Evolutionary conservation across 2,888 invertebrate species (phyloP).

Genomic region (Augiades crinisus): DNA sequence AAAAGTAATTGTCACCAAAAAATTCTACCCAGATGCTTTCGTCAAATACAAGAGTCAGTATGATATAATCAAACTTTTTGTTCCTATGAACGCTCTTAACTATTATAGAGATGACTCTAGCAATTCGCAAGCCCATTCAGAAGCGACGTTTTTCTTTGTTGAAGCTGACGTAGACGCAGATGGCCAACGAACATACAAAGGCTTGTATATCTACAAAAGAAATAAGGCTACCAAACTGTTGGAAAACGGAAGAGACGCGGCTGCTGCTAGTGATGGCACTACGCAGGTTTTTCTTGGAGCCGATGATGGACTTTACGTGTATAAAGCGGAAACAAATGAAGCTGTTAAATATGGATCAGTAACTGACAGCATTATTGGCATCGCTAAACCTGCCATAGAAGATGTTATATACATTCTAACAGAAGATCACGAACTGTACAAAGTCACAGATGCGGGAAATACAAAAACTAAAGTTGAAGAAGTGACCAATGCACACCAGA

Average conservation of each 20-base stretch:
- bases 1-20: slow-evolving; percentile 19
- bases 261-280: slow-evolving; percentile 27
- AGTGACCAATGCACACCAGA: slow-evolving; percentile 48
- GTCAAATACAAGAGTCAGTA: slow-evolving; percentile 31
- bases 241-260: slow-evolving; percentile 31
- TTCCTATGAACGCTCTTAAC: slow-evolving; percentile 37
- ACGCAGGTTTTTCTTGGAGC: slow-evolving; percentile 31
- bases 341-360: slow-evolving; percentile 39
- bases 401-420: slow-evolving; percentile 54
- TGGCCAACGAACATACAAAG: slow-evolving; percentile 28
- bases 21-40: slow-evolving; percentile 19
- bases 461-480: slow-evolving; percentile 47
- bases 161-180: slow-evolving; percentile 36
- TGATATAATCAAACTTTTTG: slow-evolving; percentile 36
- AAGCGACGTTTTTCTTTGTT: slow-evolving; percentile 34
- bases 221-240: slow-evolving; percentile 32
- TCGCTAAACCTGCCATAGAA: slow-evolving; percentile 30
- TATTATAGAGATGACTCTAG: slow-evolving; percentile 27
- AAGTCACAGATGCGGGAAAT: slow-evolving; percentile 53
- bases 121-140: slow-evolving; percentile 22
- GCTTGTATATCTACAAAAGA: slow-evolving; percentile 29
- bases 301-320: slow-evolving; percentile 33
- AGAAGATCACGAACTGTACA: slow-evolving; percentile 49
- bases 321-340: slow-evolving; percentile 22
- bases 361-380: slow-evolving; percentile 36